Conservation (phyloP, 2,797 vertebrate genomes). For the Adrianichthys oophorus region DNA sequence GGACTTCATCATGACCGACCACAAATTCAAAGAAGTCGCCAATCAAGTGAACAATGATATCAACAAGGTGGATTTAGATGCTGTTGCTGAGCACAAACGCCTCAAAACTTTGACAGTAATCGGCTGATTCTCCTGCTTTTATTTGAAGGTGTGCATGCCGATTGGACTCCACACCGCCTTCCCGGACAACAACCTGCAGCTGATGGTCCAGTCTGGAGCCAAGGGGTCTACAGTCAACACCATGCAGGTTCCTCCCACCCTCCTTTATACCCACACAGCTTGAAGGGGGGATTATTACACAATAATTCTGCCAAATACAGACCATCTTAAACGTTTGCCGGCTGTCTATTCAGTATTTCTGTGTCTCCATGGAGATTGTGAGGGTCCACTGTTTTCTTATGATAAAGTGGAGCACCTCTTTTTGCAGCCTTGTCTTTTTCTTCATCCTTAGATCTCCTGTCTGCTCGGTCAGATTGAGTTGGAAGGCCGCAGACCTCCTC, state of each 20-base stretch:
- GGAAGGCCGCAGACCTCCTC: constrained; percentile 92
- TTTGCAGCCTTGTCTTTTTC: neutral
- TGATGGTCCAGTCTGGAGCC: constrained; percentile 98
- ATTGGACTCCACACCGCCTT: constrained; percentile 90
- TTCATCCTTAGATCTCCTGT: constrained; percentile 87
- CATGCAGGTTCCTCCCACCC: constrained; percentile 85
- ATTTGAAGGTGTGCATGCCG: constrained; percentile 90
- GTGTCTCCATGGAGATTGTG: too few species aligned
- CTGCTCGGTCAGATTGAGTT: constrained; percentile 97
- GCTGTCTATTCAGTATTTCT: too few species aligned
- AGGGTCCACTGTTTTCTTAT: neutral
- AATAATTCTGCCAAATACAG: neutral
- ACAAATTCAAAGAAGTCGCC: constrained; percentile 96
- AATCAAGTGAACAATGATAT: constrained; percentile 93
- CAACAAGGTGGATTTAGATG: constrained; percentile 83
- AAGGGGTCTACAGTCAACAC: constrained; percentile 98
- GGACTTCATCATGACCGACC: constrained; percentile 92
- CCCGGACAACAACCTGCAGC: constrained; percentile 95
- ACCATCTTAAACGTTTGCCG: too few species aligned
- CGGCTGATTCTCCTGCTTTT: neutral
- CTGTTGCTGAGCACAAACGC: too few species aligned
- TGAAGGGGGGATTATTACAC: neutral
- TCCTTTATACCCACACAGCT: neutral
- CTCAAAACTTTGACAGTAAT: too few species aligned
- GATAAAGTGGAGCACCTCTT: neutral